Evolutionary conservation across 2,113 vertebrate genomes (phyloP).

Genomic region (Rafetus swinhoei): DNA sequence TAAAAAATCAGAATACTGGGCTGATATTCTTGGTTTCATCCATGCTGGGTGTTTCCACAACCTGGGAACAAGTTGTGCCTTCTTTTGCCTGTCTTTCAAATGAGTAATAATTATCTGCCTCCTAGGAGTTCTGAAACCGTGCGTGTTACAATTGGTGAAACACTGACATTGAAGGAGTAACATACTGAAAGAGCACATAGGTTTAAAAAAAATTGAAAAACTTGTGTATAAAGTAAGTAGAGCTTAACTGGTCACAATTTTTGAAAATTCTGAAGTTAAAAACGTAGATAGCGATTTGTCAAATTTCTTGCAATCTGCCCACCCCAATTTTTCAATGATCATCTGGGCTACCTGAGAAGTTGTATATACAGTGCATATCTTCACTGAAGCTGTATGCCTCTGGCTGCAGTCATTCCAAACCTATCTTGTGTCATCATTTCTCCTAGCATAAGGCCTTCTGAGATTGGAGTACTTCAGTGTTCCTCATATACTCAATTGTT

Average conservation of each 20-base stretch:
- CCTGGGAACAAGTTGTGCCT: background rate
- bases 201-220: background rate
- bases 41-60: background rate
- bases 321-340: background rate
- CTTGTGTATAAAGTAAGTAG: background rate
- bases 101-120: background rate
- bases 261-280: background rate
- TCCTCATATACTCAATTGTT: background rate
- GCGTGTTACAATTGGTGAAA: background rate
- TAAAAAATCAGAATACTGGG: background rate
- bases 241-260: background rate
- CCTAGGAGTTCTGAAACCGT: background rate
- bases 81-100: background rate
- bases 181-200: background rate
- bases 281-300: background rate
- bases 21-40: background rate
- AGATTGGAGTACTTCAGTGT: background rate
- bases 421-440: background rate
- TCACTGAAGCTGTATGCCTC: background rate
- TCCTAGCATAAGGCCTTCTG: background rate
- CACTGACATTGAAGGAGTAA: background rate
- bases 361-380: slow-evolving; percentile 53
- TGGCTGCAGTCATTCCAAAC: slow-evolving; percentile 24
- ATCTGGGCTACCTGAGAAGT: slow-evolving; percentile 6
- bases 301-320: background rate